Evolutionary conservation across 2,888 invertebrate genomes (phyloP).

Genomic region (Dasysyrphus tricinctus): DNA sequence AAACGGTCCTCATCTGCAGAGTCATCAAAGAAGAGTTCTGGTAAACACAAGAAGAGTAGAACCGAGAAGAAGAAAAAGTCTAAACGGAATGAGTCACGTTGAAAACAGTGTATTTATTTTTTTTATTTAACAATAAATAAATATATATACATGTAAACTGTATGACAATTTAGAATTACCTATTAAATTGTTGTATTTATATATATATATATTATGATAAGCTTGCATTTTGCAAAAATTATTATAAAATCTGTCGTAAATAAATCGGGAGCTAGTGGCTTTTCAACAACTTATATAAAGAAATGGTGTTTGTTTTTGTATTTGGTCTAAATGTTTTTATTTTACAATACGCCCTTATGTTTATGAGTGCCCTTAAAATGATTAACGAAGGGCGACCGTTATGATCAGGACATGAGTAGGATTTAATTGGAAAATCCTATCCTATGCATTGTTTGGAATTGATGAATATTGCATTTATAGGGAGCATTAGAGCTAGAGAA

Average conservation of each 20-base stretch:
- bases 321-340: background rate
- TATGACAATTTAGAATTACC: slow-evolving; percentile 45
- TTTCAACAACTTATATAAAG: slow-evolving; percentile 36
- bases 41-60: slow-evolving; percentile 90
- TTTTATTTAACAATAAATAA: slow-evolving; percentile 39
- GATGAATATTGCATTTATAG: too few species aligned
- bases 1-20: slow-evolving; percentile 83
- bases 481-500: too few species aligned
- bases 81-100: slow-evolving; percentile 63
- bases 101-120: slow-evolving; percentile 34
- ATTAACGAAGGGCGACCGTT: too few species aligned
- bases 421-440: too few species aligned
- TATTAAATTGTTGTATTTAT: slow-evolving; percentile 59
- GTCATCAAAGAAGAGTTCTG: slow-evolving; percentile 85
- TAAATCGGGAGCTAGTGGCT: slow-evolving; percentile 55
- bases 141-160: slow-evolving; percentile 39
- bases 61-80: slow-evolving; percentile 82
- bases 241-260: slow-evolving; percentile 64
- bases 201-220: slow-evolving; percentile 37
- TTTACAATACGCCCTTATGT: too few species aligned
- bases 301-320: background rate
- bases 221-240: slow-evolving; percentile 40
- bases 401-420: too few species aligned
- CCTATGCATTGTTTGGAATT: too few species aligned
- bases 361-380: too few species aligned